A percentile compares a stretch with the other conserved stretches of the same genome.
These are phyloP conservation scores for Erebia epiphron DNA, from an alignment of 2,888 invertebrate genomes.

Conservation along the genomic window DNA sequence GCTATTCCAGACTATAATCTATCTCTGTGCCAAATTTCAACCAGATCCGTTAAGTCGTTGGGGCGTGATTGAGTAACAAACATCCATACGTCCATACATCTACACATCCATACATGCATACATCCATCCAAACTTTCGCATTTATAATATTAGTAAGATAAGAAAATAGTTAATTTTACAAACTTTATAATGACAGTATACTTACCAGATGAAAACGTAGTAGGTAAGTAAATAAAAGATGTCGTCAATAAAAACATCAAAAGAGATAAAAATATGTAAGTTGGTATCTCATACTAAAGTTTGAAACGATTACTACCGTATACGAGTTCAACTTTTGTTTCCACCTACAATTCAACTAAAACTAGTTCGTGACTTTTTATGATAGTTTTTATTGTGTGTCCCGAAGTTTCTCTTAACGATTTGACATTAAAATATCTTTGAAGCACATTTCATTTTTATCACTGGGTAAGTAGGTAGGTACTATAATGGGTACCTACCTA, in stretches of 20 bases:
- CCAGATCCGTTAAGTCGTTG: too few relatives aligned
- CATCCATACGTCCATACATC: too few relatives aligned
- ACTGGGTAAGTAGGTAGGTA: too few relatives aligned
- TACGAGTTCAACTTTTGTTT: conserved; percentile 9
- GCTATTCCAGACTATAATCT: too few relatives aligned
- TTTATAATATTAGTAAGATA: too few relatives aligned
- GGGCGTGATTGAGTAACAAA: too few relatives aligned
- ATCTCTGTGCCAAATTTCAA: too few relatives aligned
- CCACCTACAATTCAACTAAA: conserved; percentile 16
- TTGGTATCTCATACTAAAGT: conserved; percentile 8
- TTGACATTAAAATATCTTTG: conserved; percentile 17
- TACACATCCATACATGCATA: too few relatives aligned
- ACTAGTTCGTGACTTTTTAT: conserved; percentile 24
- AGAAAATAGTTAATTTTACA: too few relatives aligned
- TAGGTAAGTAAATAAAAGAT: neutral
- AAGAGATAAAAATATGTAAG: conserved; percentile 18
- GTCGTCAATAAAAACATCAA: conserved; percentile 7
- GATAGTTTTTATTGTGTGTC: conserved; percentile 15
- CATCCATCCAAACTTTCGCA: too few relatives aligned
- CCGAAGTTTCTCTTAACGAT: conserved; percentile 19
- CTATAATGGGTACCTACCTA: too few relatives aligned
- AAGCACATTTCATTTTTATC: neutral
- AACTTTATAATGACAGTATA: too few relatives aligned
- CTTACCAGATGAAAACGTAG: neutral
- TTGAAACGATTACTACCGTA: conserved; percentile 15